These are phyloP conservation scores for Rhinophrynus dorsalis DNA, from an alignment of 2,797 vertebrate genomes.

Conservation along the genomic window DNA sequence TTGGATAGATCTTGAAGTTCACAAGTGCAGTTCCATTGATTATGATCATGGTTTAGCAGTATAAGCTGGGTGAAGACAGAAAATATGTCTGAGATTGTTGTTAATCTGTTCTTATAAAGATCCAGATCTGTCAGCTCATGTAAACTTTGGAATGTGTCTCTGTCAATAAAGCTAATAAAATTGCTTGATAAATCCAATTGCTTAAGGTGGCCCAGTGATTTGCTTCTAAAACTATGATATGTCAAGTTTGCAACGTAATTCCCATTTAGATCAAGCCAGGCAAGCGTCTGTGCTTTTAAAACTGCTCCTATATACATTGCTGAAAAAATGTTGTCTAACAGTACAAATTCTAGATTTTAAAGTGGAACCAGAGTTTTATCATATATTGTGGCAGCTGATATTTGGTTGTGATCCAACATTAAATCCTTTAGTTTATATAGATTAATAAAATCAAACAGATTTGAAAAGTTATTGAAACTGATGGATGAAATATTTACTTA, in stretches of 20 bases:
- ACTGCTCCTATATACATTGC: slow-evolving; percentile 65
- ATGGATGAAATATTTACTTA: slow-evolving; percentile 71
- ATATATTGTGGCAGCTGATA: slow-evolving; percentile 66
- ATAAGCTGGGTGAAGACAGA: slow-evolving; percentile 70
- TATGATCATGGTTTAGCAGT: slow-evolving; percentile 72
- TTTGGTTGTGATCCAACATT: slow-evolving; percentile 73
- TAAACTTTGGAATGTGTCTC: slow-evolving; percentile 66
- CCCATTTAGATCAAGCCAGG: slow-evolving; percentile 70
- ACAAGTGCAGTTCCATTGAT: slow-evolving; percentile 77
- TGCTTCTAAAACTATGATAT: slow-evolving; percentile 61
- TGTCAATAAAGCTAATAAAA: slow-evolving; percentile 67
- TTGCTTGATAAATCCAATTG: slow-evolving; percentile 78
- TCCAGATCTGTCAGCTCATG: slow-evolving; percentile 67
- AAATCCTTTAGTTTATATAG: slow-evolving; percentile 66
- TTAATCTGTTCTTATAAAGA: slow-evolving; percentile 71
- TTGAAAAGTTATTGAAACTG: slow-evolving; percentile 62
- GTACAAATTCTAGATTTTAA: slow-evolving; percentile 64
- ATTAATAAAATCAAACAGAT: slow-evolving; percentile 69
- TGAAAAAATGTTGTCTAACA: slow-evolving; percentile 68
- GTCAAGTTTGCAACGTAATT: slow-evolving; percentile 73
- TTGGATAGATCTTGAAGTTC: slow-evolving; percentile 65
- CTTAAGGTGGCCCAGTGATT: slow-evolving; percentile 66
- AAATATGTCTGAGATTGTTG: slow-evolving; percentile 66
- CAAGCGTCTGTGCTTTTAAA: slow-evolving; percentile 64
- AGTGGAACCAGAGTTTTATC: slow-evolving; percentile 68